Conservation (phyloP, 2,113 vertebrate genomes). For the Hyperopisus bebe region DNA sequence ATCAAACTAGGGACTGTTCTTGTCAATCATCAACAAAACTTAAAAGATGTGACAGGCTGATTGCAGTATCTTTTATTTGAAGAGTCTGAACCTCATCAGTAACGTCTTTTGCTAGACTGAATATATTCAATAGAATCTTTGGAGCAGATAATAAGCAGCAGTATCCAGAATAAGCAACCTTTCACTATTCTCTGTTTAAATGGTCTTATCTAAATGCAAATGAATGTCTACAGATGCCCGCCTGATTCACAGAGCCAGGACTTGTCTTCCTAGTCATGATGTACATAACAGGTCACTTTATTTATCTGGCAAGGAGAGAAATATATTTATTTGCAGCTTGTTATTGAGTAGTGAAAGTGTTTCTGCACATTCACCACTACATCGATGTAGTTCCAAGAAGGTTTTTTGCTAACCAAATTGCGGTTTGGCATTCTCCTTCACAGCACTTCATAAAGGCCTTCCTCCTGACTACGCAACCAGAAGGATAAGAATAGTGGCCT, state of each 20-base stretch:
- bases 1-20: neutral
- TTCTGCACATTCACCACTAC: neutral
- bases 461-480: neutral
- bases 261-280: neutral
- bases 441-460: neutral
- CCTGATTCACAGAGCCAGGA: neutral
- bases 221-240: neutral
- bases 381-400: neutral
- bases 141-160: neutral
- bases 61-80: neutral
- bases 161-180: slow-evolving; percentile 16
- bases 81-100: neutral
- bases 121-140: neutral
- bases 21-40: neutral
- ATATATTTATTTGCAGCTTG: neutral
- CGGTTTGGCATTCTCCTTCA: neutral
- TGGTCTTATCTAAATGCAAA: neutral
- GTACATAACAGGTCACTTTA: neutral
- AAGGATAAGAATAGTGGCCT: neutral
- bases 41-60: neutral
- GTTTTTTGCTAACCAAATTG: slow-evolving; percentile 17
- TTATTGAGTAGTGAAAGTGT: neutral
- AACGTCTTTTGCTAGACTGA: neutral
- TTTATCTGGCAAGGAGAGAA: neutral
- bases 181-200: slow-evolving; percentile 5